phyloP scores from a whole-genome alignment of 2,113 vertebrate species.

The Prochilodus magdalenae region DNA sequence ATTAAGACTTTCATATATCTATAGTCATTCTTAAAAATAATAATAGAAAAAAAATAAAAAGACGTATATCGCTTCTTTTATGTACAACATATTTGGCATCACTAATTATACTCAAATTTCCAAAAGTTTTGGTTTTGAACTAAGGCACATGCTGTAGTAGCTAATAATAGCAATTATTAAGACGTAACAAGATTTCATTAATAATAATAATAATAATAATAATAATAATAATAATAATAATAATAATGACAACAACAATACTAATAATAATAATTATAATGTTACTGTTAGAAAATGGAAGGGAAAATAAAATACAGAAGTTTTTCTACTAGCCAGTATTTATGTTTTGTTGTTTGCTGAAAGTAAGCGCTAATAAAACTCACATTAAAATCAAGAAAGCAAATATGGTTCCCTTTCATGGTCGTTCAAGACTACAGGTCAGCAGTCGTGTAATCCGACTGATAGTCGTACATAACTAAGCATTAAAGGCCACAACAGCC shows the following conservation, averaged over 20 bases:
- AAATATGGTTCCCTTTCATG: too few relatives aligned
- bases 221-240: background rate
- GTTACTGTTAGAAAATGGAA: background rate
- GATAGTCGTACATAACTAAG: too few relatives aligned
- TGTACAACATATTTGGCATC: constrained; percentile 42
- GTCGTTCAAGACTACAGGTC: too few relatives aligned
- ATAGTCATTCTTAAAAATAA: constrained; percentile 1
- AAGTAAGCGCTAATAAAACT: background rate
- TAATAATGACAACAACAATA: background rate
- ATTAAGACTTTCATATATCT: background rate
- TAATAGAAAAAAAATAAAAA: constrained; percentile 20
- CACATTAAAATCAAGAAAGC: background rate
- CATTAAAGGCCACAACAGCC: too few relatives aligned
- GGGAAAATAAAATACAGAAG: background rate
- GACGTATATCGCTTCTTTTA: background rate
- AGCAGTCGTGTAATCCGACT: too few relatives aligned
- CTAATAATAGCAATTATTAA: too few relatives aligned
- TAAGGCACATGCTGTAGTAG: background rate
- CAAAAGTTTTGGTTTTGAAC: background rate
- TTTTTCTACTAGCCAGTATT: background rate
- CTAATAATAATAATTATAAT: background rate
- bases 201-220: background rate
- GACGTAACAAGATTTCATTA: too few relatives aligned
- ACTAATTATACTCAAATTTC: background rate
- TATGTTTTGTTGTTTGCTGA: background rate